phyloP scores from a whole-genome alignment of 2,888 invertebrate genomes.

The Taphrorychus bicolor region DNA sequence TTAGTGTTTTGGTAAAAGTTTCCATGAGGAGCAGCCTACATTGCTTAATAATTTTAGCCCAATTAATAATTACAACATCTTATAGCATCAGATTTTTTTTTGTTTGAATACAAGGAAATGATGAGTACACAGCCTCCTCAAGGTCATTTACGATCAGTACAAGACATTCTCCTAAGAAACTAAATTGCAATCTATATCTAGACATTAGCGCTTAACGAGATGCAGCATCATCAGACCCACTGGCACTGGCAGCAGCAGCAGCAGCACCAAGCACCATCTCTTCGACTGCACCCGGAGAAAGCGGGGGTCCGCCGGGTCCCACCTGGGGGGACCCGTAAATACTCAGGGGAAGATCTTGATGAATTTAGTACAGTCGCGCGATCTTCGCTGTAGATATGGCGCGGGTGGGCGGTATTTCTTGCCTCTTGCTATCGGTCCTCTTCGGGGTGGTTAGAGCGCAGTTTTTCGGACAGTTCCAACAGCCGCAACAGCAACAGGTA shows the following conservation, averaged over 20 bases:
- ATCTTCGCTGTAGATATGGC: slow-evolving; percentile 23
- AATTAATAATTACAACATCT: too few species aligned
- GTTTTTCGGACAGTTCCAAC: slow-evolving; percentile 28
- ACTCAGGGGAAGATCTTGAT: neutral
- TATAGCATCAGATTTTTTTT: too few species aligned
- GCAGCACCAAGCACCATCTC: slow-evolving; percentile 13
- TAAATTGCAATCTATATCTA: neutral
- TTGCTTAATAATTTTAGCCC: neutral
- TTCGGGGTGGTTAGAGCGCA: slow-evolving; percentile 19
- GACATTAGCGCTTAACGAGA: neutral
- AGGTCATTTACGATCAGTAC: too few species aligned
- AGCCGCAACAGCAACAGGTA: slow-evolving; percentile 1
- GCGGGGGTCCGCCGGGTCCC: slow-evolving; percentile 14
- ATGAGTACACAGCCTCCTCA: too few species aligned
- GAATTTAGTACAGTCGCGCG: slow-evolving; percentile 27
- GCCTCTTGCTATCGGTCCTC: slow-evolving; percentile 4
- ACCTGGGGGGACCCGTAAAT: slow-evolving; percentile 29
- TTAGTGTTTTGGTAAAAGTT: neutral
- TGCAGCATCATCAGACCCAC: neutral
- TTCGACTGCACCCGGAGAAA: slow-evolving; percentile 11
- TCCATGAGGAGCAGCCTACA: too few species aligned
- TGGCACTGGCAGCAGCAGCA: slow-evolving; percentile 12
- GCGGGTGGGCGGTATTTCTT: slow-evolving; percentile 16
- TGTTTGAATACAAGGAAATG: too few species aligned
- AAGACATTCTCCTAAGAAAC: neutral